Percentiles rank a stretch among this genome's conserved stretches.
phyloP scores from a whole-genome alignment of 2,888 invertebrate genomes.

The Euspilapteryx auroguttella region DNA sequence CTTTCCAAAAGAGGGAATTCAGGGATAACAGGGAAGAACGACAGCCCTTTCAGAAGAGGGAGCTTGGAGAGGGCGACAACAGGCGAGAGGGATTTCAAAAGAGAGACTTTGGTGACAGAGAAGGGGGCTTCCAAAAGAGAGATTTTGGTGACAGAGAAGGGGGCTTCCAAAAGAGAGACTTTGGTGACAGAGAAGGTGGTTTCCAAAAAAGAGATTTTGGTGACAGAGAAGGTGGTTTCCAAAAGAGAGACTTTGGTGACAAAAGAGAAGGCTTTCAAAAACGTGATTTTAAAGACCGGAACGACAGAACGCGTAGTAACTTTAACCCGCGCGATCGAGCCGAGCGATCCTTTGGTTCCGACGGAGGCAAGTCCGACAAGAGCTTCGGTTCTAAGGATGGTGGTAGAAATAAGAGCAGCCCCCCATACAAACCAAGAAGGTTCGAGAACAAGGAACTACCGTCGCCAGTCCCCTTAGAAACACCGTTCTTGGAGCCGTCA shows the following conservation, averaged over 20 bases:
- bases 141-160: conserved; percentile 7
- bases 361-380: conserved; percentile 26
- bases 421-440: conserved; percentile 26
- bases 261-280: conserved; percentile 6
- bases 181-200: conserved; percentile 10
- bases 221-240: conserved; percentile 1
- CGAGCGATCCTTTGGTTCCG: conserved; percentile 26
- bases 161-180: conserved; percentile 9
- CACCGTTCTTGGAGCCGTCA: conserved; percentile 40
- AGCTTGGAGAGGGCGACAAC: conserved; percentile 13
- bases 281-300: conserved; percentile 16
- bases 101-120: conserved; percentile 10
- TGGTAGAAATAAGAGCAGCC: conserved; percentile 17
- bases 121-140: conserved; percentile 8
- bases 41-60: conserved; percentile 5
- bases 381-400: conserved; percentile 29
- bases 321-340: conserved; percentile 38
- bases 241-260: conserved; percentile 8
- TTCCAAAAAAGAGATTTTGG: conserved; percentile 8
- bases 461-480: conserved; percentile 47
- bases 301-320: conserved; percentile 16
- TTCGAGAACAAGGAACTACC: conserved; percentile 33
- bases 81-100: conserved; percentile 5
- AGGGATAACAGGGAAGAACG: conserved; percentile 5
- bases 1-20: conserved; percentile 6